These are phyloP conservation scores for Philonicus albiceps DNA, from an alignment of 2,888 invertebrate species.

Conservation along the genomic window DNA sequence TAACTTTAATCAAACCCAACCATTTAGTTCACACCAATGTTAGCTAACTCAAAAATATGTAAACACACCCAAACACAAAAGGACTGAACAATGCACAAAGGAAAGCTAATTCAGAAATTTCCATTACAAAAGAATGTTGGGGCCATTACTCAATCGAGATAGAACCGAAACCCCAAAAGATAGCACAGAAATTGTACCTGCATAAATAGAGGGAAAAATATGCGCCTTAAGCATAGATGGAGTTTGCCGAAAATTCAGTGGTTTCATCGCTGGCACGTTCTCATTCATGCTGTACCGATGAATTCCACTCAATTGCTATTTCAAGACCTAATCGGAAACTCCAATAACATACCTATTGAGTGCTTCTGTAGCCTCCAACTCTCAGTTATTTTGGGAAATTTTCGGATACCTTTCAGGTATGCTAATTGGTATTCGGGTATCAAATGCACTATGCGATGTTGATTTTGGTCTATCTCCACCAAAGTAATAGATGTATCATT, in stretches of 20 bases:
- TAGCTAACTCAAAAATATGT: not conserved
- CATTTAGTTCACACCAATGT: not conserved
- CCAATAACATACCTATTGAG: not conserved
- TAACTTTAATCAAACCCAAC: not conserved
- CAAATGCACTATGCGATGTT: not conserved
- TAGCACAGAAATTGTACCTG: not conserved
- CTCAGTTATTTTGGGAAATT: not conserved
- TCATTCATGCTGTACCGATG: not conserved
- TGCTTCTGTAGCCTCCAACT: not conserved
- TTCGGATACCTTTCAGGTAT: not conserved
- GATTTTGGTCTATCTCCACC: not conserved
- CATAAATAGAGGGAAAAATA: not conserved
- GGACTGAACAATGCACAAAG: not conserved
- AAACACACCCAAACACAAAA: not conserved
- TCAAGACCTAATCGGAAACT: not conserved
- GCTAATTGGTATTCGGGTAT: not conserved
- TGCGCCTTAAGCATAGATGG: not conserved
- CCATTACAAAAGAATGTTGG: not conserved
- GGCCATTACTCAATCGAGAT: not conserved
- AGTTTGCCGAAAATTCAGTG: not conserved
- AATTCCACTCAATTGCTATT: not conserved
- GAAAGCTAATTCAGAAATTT: not conserved
- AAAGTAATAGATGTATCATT: not conserved
- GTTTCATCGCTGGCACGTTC: not conserved
- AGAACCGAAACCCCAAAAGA: not conserved